Evolutionary conservation across 2,113 vertebrate species (phyloP).

Genomic region (Poicephalus meyeri): DNA sequence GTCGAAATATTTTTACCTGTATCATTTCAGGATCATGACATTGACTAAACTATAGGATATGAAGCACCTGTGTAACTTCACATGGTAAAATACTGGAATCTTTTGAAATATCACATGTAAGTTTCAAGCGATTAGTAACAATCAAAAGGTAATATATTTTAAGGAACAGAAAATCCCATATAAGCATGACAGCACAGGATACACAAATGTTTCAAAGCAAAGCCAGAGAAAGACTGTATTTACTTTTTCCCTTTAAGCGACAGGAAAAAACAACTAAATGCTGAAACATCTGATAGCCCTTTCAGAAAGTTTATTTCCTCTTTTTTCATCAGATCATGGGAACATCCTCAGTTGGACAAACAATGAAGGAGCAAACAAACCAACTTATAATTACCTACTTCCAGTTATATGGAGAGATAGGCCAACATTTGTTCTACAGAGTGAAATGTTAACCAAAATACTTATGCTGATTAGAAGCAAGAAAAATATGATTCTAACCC

Average conservation of each 20-base stretch:
- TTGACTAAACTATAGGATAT: neutral
- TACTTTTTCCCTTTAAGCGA: conserved; percentile 48
- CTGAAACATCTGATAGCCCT: neutral
- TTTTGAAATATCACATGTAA: neutral
- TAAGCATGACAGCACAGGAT: conserved; percentile 49
- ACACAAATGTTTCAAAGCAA: conserved; percentile 48
- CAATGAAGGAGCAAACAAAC: conserved; percentile 43
- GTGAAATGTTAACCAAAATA: neutral
- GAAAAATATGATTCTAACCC: neutral
- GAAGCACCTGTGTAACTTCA: neutral
- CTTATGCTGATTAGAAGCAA: neutral
- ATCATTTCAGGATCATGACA: neutral
- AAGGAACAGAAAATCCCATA: neutral
- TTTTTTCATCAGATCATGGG: conserved; percentile 16
- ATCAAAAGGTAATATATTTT: neutral
- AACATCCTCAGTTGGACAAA: conserved; percentile 47
- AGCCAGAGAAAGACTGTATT: conserved; percentile 52
- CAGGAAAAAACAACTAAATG: conserved; percentile 18
- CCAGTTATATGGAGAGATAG: neutral
- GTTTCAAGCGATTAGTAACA: neutral
- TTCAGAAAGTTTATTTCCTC: conserved; percentile 15
- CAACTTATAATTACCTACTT: conserved; percentile 36
- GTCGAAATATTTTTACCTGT: neutral
- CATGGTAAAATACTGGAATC: neutral
- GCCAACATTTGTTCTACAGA: neutral